phyloP scores from a whole-genome alignment of 2,888 invertebrate genomes.

The Epinotia demarniana region DNA sequence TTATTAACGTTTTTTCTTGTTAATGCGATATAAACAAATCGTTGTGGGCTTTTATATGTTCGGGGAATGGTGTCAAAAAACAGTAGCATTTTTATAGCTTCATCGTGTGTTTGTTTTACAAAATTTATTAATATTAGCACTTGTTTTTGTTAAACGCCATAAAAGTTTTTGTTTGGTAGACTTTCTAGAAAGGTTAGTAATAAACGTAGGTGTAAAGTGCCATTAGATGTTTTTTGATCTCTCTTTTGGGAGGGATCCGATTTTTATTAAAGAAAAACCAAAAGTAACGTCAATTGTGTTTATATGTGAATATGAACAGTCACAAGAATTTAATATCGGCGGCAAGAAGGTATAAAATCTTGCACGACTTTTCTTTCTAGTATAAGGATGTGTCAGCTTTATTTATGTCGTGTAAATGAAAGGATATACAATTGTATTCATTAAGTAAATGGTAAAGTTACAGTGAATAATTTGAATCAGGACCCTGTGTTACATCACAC shows the following conservation, averaged over 20 bases:
- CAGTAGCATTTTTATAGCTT: slow-evolving; percentile 82
- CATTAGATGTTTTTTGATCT: slow-evolving; percentile 15
- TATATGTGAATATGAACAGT: no score
- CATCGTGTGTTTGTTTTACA: slow-evolving; percentile 73
- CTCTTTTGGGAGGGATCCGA: not conserved
- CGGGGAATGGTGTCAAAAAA: slow-evolving; percentile 81
- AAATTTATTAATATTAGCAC: slow-evolving; percentile 65
- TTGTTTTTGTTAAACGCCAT: slow-evolving; percentile 56
- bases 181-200: slow-evolving; percentile 40
- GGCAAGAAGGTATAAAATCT: no score
- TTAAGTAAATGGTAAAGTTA: no score
- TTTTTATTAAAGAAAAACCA: no score
- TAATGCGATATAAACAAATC: slow-evolving; percentile 81
- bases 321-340: no score
- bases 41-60: slow-evolving; percentile 73
- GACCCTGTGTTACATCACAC: not conserved
- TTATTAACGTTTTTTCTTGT: slow-evolving; percentile 77
- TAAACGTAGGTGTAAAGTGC: slow-evolving; percentile 36
- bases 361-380: no score
- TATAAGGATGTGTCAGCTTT: no score
- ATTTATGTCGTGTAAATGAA: no score
- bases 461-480: not conserved
- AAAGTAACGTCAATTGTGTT: no score
- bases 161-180: slow-evolving; percentile 49
- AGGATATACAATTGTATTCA: no score